These are phyloP conservation scores for Penaeus monodon DNA, from an alignment of 2,888 invertebrate genomes.

Conservation along the genomic window DNA sequence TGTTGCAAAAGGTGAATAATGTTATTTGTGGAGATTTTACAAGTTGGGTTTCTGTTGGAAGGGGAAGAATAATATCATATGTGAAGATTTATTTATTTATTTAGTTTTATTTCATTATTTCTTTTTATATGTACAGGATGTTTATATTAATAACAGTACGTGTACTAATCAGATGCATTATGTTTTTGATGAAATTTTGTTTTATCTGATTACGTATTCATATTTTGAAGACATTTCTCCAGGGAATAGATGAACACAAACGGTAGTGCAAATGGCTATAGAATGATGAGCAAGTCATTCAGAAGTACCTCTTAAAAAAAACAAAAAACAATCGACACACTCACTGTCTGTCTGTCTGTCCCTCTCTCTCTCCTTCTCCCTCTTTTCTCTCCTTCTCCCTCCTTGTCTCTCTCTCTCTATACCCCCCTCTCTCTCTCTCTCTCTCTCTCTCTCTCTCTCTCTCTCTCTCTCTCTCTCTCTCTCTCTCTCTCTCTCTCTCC, in stretches of 20 bases:
- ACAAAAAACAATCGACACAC: not conserved
- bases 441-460: constrained; percentile 15
- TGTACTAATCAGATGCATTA: too few species aligned
- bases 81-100: too few species aligned
- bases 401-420: not conserved
- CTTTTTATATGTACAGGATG: too few species aligned
- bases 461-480: not conserved
- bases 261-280: not conserved
- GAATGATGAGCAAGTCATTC: not conserved
- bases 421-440: constrained; percentile 3
- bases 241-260: not conserved
- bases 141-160: too few species aligned
- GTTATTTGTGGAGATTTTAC: not conserved
- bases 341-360: not conserved
- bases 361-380: not conserved
- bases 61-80: too few species aligned
- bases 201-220: too few species aligned
- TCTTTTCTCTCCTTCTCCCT: not conserved
- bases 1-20: constrained; percentile 59
- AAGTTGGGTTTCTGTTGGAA: too few species aligned
- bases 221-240: too few species aligned
- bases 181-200: too few species aligned
- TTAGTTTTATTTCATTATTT: too few species aligned
- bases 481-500: not conserved
- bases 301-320: too few species aligned